Base-by-base conservation (phyloP, 2,888 invertebrate species). In the Stramonita haemastoma region DNA sequence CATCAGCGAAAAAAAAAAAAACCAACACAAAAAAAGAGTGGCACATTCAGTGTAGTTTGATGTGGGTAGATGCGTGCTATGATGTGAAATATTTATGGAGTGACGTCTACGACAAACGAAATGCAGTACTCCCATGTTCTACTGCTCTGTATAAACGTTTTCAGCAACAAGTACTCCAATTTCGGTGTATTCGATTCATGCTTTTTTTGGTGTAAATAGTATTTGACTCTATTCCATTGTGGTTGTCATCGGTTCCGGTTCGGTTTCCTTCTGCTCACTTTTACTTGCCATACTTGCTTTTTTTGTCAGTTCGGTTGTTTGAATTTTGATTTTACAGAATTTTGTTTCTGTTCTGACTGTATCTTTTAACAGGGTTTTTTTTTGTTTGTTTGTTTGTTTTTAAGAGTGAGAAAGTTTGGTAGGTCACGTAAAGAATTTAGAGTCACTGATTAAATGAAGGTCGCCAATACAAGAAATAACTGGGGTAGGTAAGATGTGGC, bases 171-270 rank as follows among this genome's bases (percentile, higher is more conserved):
- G 4, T 34, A 79, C 79, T 34, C 79, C 32, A 32, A 79, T 32
- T 32, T 77, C 8, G 79, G 22, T 79, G 79, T 15, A 1, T 79
- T 34, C 11, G 19, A 79, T 79, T 11, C 32, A 79, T 79, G 79
- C 79, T 79, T 79, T 66, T 2, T 79, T 79, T 73, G 79, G 34
- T 79, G 73, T 73, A 73, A 73, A 73, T 73, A 73, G 73, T 73
- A n/a, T 79, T 79, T 32, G 13, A 34, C 26, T 32, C 26, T 79
- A 22, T 79, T 32, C 17, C 17, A 17, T 32, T 79, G 32, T 79
- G 32, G 29, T 15, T 34, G 79, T 79, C 32, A 32, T 19, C 22
- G 34, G 2, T 34, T 73, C 15, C 22, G 17, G 8, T 11, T 73
- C n/a, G 26, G 17, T 17, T 26, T 79, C 13, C 17, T 79, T 32